A percentile compares a stretch with the other conserved stretches of the same genome.
Conservation (phyloP, 2,797 vertebrate species). For the Pogonophryne albipinna region DNA sequence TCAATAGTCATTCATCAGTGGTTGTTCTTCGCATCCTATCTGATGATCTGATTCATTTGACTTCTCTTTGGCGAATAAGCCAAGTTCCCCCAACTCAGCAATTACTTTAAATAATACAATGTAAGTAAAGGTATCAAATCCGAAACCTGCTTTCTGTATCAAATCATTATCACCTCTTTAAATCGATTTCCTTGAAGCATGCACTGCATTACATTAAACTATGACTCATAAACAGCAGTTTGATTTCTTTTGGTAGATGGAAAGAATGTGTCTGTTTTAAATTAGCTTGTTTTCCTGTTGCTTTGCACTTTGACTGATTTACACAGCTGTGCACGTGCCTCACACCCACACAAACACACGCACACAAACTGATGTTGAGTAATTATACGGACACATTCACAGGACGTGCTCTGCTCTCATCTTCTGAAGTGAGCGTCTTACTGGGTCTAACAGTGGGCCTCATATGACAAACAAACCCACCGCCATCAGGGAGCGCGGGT, state of each 20-base stretch:
- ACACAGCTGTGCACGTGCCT: slow-evolving; percentile 32
- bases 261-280: slow-evolving; percentile 1
- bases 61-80: too few species aligned
- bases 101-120: neutral
- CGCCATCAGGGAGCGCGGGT: slow-evolving; percentile 39
- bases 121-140: neutral
- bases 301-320: slow-evolving; percentile 33
- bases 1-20: too few species aligned
- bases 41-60: neutral
- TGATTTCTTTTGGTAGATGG: neutral
- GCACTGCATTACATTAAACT: neutral
- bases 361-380: slow-evolving; percentile 27
- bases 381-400: slow-evolving; percentile 28
- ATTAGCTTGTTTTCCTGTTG: slow-evolving; percentile 11
- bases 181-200: neutral
- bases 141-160: neutral
- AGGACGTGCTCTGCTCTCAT: slow-evolving; percentile 19
- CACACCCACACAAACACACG: slow-evolving; percentile 13
- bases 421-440: slow-evolving; percentile 28
- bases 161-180: neutral
- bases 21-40: neutral
- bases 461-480: slow-evolving; percentile 61
- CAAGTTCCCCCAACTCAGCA: neutral
- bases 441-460: slow-evolving; percentile 45
- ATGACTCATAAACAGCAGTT: neutral